Base-by-base conservation (phyloP, 2,888 invertebrate species). In the Hemistola chrysoprasaria region DNA sequence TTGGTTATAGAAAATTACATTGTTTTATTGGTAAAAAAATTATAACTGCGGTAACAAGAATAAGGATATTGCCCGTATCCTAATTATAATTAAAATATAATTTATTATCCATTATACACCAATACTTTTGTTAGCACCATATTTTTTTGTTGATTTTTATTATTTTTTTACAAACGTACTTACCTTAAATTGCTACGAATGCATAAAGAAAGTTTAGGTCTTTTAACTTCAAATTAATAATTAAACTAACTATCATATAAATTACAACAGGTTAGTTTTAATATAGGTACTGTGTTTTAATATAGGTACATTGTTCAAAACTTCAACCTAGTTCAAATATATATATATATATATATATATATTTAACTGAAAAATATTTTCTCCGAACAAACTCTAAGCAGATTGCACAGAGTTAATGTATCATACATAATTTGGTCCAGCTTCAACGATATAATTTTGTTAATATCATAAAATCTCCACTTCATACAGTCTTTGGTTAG, bases 401-500 rank as follows among this genome's bases (percentile, higher is more conserved):
- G 6, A 25, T 33, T 22, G 3, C 10, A 7, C 20, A 35, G 57
- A 65, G 59, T 53, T 67, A 64, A 65, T 57, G 54, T 47, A 45
- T 38, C 47, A 47, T 42, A 43, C 38, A 46, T 39, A 78, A 79
- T 81, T 87, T 86, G 87, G 87, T 87, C 86, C 86, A 81, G 78
- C 74, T 78, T 77, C 78, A 78, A 81, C 77, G 69, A 77, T 56
- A 69, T 57, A 55, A 65, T 69, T 64, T 68, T 65, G 71, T 74
- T 75, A 71, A 68, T 66, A 66, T 66, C 53, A 62, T 56, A 62
- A 65, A 71, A 77, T 73, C 68, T 75, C 76, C 71, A 75, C 71
- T 57, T 70, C 70, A 67, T 73, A 79, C 84, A 86, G 88, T 88
- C 87, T 87, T 88, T 87, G 83, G 86, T 86, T 83, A 85, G 83